Base-by-base conservation (phyloP, 2,797 vertebrate genomes). In the Syngnathus rostellatus region DNA sequence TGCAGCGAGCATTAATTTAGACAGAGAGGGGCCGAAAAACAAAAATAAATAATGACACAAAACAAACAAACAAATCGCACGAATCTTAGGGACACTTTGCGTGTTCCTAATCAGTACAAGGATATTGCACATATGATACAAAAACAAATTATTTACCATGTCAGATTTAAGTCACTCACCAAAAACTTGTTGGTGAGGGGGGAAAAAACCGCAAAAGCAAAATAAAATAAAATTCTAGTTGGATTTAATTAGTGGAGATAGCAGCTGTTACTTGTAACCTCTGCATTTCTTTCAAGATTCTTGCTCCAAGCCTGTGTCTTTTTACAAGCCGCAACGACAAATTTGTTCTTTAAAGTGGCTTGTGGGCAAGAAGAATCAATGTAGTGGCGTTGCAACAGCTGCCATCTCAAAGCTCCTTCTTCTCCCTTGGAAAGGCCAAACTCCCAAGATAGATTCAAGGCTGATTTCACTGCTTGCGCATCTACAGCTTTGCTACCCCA, bases 401-500 rank as follows among this genome's bases (percentile, higher is more conserved):
- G 88, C 84, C 65, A 16, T 70, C 83, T 72, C 75, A 62, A 75
- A 53, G 69, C 76, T 77, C 73, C 68, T 55, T 63, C 68, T 55
- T 63, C 72, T 23, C n/a, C n/a, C 23, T 53, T 53, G 53, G 70
- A 80, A 85, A 82, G 79, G 77, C 78, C 72, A 75, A 78, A 77
- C 81, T 70, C 25, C 53, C 74, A 81, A 62, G 78, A 72, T 62
- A 79, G 80, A 83, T 84, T 73, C 72, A 67, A 68, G 75, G 81
- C 76, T 17, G 40, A 75, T 79, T 82, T 81, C 83, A 66, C 77
- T 79, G 79, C 80, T 75, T 82, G 71, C 80, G 57, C 77, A 64
- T 93, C 92, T 91, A 53, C n/a, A 23, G n/a, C n/a, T 21, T 46
- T 88, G 87, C 91, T 91, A 85, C 89, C 90, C 85, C 88, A 89